Percentiles rank a stretch among this genome's conserved stretches.
phyloP scores from a whole-genome alignment of 2,797 vertebrate genomes.

The Sebastes matsubarae region DNA sequence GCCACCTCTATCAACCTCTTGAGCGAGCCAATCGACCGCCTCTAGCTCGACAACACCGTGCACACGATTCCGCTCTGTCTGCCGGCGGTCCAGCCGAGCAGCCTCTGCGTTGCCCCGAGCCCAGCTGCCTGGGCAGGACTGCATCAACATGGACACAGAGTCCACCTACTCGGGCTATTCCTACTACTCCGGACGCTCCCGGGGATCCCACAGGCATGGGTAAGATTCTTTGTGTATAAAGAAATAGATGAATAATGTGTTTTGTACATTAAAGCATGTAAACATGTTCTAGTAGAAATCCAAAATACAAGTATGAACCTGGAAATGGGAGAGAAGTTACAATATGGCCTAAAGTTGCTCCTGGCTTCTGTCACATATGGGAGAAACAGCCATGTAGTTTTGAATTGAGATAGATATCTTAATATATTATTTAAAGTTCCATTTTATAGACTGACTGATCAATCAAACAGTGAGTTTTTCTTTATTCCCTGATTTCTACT shows the following conservation, averaged over 20 bases:
- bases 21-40: slow-evolving; percentile 55
- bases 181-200: slow-evolving; percentile 93
- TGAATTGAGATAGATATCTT: not conserved
- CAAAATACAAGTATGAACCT: no score
- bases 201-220: slow-evolving; percentile 90
- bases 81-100: slow-evolving; percentile 61
- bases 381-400: not conserved
- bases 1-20: slow-evolving; percentile 62
- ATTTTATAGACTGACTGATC: not conserved
- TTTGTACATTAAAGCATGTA: no score
- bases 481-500: not conserved
- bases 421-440: not conserved
- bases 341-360: not conserved
- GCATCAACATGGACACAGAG: slow-evolving; percentile 93
- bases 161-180: slow-evolving; percentile 96
- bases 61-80: slow-evolving; percentile 51
- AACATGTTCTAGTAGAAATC: no score
- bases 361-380: not conserved
- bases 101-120: slow-evolving; percentile 42
- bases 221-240: slow-evolving; percentile 37
- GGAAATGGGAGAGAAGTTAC: no score
- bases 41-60: slow-evolving; percentile 47
- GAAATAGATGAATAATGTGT: no score
- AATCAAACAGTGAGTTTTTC: not conserved
- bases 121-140: slow-evolving; percentile 56